Base-by-base conservation (phyloP, 2,113 vertebrate genomes). In the Psophia crepitans region DNA sequence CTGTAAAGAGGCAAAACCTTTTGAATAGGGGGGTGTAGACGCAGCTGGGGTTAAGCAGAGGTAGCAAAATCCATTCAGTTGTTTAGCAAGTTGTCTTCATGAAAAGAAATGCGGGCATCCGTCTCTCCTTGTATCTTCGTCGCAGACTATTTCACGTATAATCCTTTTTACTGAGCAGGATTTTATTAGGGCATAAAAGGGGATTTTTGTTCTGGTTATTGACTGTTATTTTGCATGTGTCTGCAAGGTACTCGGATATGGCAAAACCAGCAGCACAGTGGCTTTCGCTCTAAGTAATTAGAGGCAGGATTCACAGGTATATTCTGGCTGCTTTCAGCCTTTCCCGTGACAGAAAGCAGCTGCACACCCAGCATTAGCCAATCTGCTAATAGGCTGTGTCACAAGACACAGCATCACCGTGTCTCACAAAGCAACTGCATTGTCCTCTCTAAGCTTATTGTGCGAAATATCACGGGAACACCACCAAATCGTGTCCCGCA, bases 371-470 rank as follows among this genome's bases (percentile, higher is more conserved):
- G 94, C 95, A 95, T 93, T 97, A 97, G 93, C 95, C 94, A 96
- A 95, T 94, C 96, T 97, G 95, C 95, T 97, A 97, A 97, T 96
- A 97, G 97, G 95, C 97, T 95, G 84, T 96, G 89, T 95, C 96
- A 97, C 95, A 97, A 96, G 97, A 97, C 95, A 96, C 97, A 96
- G 95, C 94, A 97, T 97, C 96, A 83, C 92, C 93, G 76, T 30
- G 81, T 95, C 96, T 96, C 94, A 96, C 96, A 97, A 96, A 97
- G 94, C 91, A 89, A 80, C 89, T 92, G 87, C 96, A 97, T 96
- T 97, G 96, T 97, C 95, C 94, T 82, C 66, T 49, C 81, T 95
- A 95, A 96, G 96, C 96, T 97, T 91, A 97, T 95, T 97, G 97
- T 96, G 91, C 0, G 93, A 85, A 95, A 71, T 95, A 95, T 87